phyloP scores from a whole-genome alignment of 2,797 vertebrate genomes.

The Platyrinchus mystaceus region DNA sequence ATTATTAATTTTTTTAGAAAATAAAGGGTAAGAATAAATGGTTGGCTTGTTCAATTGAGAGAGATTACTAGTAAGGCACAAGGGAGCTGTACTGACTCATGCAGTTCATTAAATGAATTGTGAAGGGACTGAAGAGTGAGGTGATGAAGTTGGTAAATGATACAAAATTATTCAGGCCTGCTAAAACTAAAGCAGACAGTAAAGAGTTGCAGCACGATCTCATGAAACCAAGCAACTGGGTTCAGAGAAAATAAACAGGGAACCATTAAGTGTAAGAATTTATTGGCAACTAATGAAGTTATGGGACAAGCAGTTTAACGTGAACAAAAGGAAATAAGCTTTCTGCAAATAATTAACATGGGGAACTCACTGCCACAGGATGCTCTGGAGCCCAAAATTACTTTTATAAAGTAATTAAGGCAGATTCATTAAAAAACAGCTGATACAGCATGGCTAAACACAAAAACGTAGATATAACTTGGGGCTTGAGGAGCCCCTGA shows the following conservation, averaged over 20 bases:
- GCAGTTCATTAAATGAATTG: background rate
- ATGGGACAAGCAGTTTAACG: background rate
- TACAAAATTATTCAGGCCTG: background rate
- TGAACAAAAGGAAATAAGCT: background rate
- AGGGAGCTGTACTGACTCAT: background rate
- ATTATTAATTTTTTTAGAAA: background rate
- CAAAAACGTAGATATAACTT: background rate
- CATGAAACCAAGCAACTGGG: background rate
- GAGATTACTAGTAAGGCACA: background rate
- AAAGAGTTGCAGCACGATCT: background rate
- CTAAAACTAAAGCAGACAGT: background rate
- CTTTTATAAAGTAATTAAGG: background rate
- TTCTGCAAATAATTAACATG: constrained; percentile 18
- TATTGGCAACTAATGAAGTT: constrained; percentile 10
- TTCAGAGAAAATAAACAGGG: background rate
- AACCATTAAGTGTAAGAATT: constrained; percentile 2
- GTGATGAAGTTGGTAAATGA: background rate
- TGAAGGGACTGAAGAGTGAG: background rate
- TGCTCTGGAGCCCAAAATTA: background rate
- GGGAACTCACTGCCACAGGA: background rate
- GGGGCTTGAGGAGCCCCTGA: background rate
- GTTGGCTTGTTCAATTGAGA: background rate
- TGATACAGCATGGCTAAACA: background rate
- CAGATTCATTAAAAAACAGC: background rate
- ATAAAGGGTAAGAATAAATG: background rate